Base-by-base conservation (phyloP, 2,113 vertebrate species). In the Cryptomyrus ogoouensis region DNA sequence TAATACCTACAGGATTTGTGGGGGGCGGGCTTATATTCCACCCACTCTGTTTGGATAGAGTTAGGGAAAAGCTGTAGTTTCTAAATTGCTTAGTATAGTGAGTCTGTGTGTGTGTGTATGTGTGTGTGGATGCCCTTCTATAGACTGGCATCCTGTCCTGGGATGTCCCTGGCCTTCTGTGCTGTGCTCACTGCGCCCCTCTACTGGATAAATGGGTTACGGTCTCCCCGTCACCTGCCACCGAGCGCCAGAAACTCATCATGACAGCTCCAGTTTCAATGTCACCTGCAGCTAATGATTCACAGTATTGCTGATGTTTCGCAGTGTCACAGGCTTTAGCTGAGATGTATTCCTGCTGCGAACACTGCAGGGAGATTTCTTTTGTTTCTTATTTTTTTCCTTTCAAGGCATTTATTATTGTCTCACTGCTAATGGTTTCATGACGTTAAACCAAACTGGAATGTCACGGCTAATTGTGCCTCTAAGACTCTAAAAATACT, bases 181-280 rank as follows among this genome's bases (percentile, higher is more conserved):
- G n/a, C 66, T 15, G 66, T 74, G 31, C 74, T 80, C n/a, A 35
- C 31, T 35, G 74, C 17, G 13, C 35, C n/a, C 31, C 74, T 80
- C 74, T 80, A 35, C 74, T 80, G 74, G 74, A 80, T 80, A 80
- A 80, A 39, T 80, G 74, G 62, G 74, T 80, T 80, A 80, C 35
- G n/a, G 74, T 80, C 12, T 80, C 15, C 74, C 39, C 35, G 17
- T 80, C 35, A 39, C 35, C 74, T 80, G 35, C 74, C 74, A 39
- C 74, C 6, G 5, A 42, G 35, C 1, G 13, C 74, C 35, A 80
- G 35, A 80, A 80, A 42, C 74, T 42, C 74, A 80, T 35, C 35
- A 39, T 42, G 74, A 80, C 74, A 80, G 74, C 31, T 42, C 13
- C 35, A 19, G 74, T 80, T 80, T 80, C 31, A 80, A 42, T 42